Conservation (phyloP, 92 coral and sea anemone species). For the Hydrozoanthus gracilis region DNA sequence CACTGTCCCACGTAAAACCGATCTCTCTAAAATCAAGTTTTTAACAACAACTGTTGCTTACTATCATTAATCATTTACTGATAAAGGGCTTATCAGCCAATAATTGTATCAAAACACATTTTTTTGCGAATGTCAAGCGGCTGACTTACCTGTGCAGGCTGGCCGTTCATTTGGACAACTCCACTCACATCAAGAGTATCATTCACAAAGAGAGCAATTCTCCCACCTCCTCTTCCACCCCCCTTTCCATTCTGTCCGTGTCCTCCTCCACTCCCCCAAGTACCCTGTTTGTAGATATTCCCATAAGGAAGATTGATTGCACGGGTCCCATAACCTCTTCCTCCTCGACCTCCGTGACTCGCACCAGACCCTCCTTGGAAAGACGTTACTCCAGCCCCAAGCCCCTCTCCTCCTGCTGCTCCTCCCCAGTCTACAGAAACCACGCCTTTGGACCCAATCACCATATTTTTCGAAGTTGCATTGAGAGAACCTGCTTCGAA, state of each 20-base stretch:
- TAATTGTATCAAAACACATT: neutral
- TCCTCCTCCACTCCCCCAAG: slow-evolving; percentile 86
- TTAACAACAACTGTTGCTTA: no score
- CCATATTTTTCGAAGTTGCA: slow-evolving; percentile 43
- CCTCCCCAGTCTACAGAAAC: slow-evolving; percentile 75
- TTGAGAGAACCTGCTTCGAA: slow-evolving; percentile 72
- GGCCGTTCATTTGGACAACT: slow-evolving; percentile 68
- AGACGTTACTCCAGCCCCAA: slow-evolving; percentile 68
- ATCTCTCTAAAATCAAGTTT: no score
- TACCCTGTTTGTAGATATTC: slow-evolving; percentile 65
- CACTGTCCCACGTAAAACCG: no score
- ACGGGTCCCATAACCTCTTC: slow-evolving; percentile 68
- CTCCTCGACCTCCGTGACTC: slow-evolving; percentile 80
- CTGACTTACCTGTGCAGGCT: slow-evolving; percentile 65
- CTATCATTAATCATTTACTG: neutral
- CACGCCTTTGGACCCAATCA: slow-evolving; percentile 60
- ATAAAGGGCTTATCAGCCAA: neutral
- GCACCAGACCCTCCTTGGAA: slow-evolving; percentile 74
- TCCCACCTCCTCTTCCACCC: slow-evolving; percentile 83
- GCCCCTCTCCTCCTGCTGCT: slow-evolving; percentile 62
- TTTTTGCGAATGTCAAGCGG: neutral
- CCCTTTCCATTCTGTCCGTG: slow-evolving; percentile 61
- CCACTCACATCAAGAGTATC: slow-evolving; percentile 62
- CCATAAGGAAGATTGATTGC: slow-evolving; percentile 68
- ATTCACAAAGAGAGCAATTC: slow-evolving; percentile 54